phyloP scores from a whole-genome alignment of 1,140 invertebrate genomes.

The Magallana gigas region DNA sequence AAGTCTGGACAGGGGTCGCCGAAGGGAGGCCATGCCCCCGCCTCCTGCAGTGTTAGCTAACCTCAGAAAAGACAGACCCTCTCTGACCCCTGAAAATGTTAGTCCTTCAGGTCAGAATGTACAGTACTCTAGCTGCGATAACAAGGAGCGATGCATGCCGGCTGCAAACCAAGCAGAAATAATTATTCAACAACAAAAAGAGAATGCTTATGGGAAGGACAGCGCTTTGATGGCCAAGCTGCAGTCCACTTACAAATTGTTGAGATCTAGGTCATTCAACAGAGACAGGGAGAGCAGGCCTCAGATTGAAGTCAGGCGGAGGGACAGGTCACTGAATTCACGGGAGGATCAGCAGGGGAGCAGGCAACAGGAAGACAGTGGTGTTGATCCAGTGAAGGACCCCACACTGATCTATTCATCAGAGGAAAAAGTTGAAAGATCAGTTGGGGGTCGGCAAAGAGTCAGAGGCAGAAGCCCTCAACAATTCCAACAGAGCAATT shows the following conservation, averaged over 20 bases:
- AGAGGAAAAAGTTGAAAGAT: constrained; percentile 1
- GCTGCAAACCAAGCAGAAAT: constrained; percentile 40
- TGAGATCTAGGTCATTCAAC: constrained; percentile 40
- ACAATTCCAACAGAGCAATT: constrained; percentile 34
- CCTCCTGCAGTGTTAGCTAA: constrained; percentile 20
- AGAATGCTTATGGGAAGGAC: constrained; percentile 18
- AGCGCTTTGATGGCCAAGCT: constrained; percentile 47
- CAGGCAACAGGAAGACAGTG: background rate
- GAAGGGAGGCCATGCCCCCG: constrained; percentile 34
- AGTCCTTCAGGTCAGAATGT: background rate
- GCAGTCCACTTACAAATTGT: constrained; percentile 50
- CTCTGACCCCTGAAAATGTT: background rate
- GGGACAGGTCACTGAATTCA: constrained; percentile 3
- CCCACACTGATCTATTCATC: constrained; percentile 20
- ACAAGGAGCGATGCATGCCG: constrained; percentile 43
- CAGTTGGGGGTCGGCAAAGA: background rate
- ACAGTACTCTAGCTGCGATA: constrained; percentile 46
- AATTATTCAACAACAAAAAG: constrained; percentile 14
- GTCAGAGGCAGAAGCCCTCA: constrained; percentile 34
- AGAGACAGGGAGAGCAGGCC: constrained; percentile 35
- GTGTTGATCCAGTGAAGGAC: background rate
- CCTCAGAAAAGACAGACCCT: background rate
- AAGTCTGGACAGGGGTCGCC: constrained; percentile 17
- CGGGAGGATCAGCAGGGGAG: background rate
- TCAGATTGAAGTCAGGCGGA: background rate